A percentile compares a stretch with the other conserved stretches of the same genome.
Conservation (phyloP, 1,140 invertebrate species). For the Trypoxylus dichotomus region DNA sequence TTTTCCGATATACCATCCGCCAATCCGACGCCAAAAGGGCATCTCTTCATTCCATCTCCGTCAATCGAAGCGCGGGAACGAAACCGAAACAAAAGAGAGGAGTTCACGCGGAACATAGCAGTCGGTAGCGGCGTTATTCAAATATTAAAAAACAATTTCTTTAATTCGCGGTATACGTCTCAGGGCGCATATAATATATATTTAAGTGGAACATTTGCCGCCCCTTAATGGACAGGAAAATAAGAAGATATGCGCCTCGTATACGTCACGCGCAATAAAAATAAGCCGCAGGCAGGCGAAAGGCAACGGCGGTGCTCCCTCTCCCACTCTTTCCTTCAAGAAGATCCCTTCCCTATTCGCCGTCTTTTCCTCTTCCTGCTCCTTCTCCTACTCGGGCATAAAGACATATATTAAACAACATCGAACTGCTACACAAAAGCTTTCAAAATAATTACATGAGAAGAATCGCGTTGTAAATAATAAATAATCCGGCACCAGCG, state of each 20-base stretch:
- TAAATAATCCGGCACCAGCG: constrained; percentile 26
- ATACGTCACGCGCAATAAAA: constrained; percentile 23
- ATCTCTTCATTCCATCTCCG: not conserved
- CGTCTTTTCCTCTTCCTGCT: not conserved
- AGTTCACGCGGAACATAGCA: not conserved
- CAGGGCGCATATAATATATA: constrained; percentile 21
- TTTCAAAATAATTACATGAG: constrained; percentile 33
- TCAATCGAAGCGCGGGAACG: constrained; percentile 1
- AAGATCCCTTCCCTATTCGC: too few species aligned
- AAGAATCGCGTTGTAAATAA: constrained; percentile 32
- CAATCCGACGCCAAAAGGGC: not conserved
- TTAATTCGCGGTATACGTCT: constrained; percentile 23
- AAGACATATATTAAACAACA: constrained; percentile 24
- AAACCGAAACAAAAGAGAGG: constrained; percentile 1
- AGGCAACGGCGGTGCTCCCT: not conserved
- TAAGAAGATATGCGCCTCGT: constrained; percentile 19
- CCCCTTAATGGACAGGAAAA: constrained; percentile 22
- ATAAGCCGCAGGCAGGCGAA: not conserved
- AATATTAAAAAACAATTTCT: constrained; percentile 26
- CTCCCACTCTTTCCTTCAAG: not conserved
- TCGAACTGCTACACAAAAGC: constrained; percentile 28
- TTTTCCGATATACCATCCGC: not conserved
- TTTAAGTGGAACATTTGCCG: constrained; percentile 23
- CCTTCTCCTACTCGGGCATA: not conserved
- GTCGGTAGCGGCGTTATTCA: constrained; percentile 7